Percentiles rank a stretch among this genome's conserved stretches.
Evolutionary conservation across 2,888 invertebrate species (phyloP).

Genomic region (Brachypterus glaber): DNA sequence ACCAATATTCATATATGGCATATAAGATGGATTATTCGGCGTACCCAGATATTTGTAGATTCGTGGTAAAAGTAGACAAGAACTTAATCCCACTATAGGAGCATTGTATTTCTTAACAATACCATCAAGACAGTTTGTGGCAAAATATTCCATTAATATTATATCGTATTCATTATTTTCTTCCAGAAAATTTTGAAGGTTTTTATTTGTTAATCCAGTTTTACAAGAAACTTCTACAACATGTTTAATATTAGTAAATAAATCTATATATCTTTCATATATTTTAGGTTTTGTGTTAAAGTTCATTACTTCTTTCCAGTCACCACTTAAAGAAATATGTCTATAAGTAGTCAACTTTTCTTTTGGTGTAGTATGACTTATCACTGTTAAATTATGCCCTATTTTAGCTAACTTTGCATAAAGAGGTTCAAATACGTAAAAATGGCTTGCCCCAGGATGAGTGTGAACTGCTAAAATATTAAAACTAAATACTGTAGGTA

Average conservation of each 20-base stretch:
- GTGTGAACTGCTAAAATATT: conserved; percentile 58
- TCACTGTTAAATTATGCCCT: conserved; percentile 59
- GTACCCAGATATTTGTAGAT: conserved; percentile 41
- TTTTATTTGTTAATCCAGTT: conserved; percentile 8
- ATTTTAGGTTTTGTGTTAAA: background rate
- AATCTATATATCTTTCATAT: conserved; percentile 3
- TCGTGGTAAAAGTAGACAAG: conserved; percentile 45
- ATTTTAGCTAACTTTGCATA: conserved; percentile 49
- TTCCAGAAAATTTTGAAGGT: conserved; percentile 34
- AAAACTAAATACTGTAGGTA: too few species aligned
- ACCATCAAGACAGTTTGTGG: conserved; percentile 60
- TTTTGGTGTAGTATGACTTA: conserved; percentile 53
- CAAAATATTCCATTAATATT: conserved; percentile 58
- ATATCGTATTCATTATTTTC: conserved; percentile 53
- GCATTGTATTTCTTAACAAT: conserved; percentile 50
- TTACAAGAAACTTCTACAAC: conserved; percentile 15
- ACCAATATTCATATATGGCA: conserved; percentile 42
- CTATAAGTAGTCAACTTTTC: conserved; percentile 45
- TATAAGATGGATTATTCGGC: conserved; percentile 43
- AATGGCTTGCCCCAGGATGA: conserved; percentile 63
- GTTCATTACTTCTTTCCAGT: background rate
- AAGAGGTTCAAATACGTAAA: conserved; percentile 52
- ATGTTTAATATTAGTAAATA: too few species aligned
- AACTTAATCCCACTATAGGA: conserved; percentile 47
- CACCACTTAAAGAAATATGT: conserved; percentile 32